Percentiles rank a stretch among this genome's conserved stretches.
Conservation (phyloP, 2,797 vertebrate species). For the Mastacembelus armatus region DNA sequence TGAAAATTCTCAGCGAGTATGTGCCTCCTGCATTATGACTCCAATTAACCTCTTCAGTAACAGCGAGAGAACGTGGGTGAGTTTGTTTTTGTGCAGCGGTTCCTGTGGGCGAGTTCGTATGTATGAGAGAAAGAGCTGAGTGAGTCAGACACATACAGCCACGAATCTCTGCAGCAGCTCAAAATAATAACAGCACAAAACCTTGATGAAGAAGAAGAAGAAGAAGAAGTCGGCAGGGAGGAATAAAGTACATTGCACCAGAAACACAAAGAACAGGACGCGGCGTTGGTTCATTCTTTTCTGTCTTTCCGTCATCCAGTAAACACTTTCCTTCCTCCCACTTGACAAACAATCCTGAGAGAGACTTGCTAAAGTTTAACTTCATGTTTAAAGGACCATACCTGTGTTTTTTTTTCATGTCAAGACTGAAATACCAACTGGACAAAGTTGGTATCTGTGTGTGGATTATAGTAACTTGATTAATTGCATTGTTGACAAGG, state of each 20-base stretch:
- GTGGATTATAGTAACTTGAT: background rate
- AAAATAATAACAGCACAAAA: slow-evolving; percentile 15
- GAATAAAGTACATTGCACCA: background rate
- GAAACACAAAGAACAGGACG: background rate
- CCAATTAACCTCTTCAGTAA: slow-evolving; percentile 38
- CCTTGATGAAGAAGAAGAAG: slow-evolving; percentile 22
- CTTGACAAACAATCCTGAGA: slow-evolving; percentile 48
- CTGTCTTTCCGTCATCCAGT: background rate
- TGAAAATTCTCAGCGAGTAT: slow-evolving; percentile 1
- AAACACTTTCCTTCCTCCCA: slow-evolving; percentile 33
- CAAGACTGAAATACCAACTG: too few relatives aligned
- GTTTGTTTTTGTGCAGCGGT: slow-evolving; percentile 37
- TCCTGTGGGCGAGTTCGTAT: slow-evolving; percentile 44
- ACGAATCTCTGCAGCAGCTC: slow-evolving; percentile 19
- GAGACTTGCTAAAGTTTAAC: background rate
- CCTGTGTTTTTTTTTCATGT: background rate
- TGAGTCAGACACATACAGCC: slow-evolving; percentile 39
- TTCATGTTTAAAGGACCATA: background rate
- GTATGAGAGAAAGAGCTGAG: slow-evolving; percentile 17
- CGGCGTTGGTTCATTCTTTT: background rate
- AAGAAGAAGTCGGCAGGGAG: background rate
- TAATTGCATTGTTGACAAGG: background rate
- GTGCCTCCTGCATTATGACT: slow-evolving; percentile 12
- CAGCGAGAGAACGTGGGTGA: slow-evolving; percentile 28
- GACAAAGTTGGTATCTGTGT: background rate